Evolutionary conservation across 2,888 invertebrate species (phyloP).

Genomic region (Pseudococcus jackbeardsleyi): DNA sequence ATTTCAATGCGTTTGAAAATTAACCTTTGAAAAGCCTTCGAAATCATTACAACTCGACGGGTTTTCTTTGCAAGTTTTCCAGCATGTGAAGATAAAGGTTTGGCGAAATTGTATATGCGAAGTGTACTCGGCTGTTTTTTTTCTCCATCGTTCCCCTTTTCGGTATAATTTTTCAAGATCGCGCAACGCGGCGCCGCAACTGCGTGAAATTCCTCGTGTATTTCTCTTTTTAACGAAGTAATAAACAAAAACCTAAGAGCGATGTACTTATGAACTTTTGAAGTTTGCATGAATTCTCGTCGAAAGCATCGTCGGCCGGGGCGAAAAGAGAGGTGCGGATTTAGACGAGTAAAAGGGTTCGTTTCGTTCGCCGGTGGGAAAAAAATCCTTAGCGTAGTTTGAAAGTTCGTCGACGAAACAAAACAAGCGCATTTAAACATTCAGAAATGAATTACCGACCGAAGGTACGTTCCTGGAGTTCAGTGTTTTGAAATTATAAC

Average conservation of each 20-base stretch:
- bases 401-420: constrained; percentile 28
- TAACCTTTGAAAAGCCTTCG: constrained; percentile 13
- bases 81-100: background rate
- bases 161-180: constrained; percentile 22
- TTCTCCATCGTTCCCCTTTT: background rate
- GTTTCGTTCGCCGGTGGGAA: constrained; percentile 7
- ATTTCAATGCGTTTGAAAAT: constrained; percentile 1
- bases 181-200: background rate
- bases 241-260: constrained; percentile 45
- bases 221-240: constrained; percentile 39
- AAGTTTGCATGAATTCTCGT: constrained; percentile 19
- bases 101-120: background rate
- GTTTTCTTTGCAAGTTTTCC: background rate
- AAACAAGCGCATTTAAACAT: constrained; percentile 35
- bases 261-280: constrained; percentile 26
- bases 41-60: constrained; percentile 25
- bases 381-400: constrained; percentile 33
- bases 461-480: background rate
- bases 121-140: background rate
- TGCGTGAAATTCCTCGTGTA: constrained; percentile 38
- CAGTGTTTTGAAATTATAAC: constrained; percentile 28
- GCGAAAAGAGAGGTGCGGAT: background rate
- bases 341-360: constrained; percentile 40
- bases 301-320: no score
- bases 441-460: constrained; percentile 2